Percentiles rank a stretch among this genome's conserved stretches.
These are phyloP conservation scores for Pararge aegeria DNA, from an alignment of 1,140 invertebrate species.

Conservation along the genomic window DNA sequence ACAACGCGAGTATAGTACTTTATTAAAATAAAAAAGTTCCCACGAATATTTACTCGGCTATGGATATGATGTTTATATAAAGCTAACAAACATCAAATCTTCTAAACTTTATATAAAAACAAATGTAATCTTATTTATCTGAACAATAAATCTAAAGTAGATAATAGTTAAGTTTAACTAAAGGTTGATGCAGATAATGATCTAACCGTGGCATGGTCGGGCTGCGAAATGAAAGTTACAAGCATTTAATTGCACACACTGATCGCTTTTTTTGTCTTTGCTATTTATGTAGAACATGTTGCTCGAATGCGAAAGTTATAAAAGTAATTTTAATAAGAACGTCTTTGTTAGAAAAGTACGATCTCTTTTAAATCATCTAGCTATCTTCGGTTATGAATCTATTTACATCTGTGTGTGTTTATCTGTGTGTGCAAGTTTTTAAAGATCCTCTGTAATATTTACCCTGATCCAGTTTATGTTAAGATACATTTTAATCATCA, in stretches of 20 bases:
- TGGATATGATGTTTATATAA: too few species aligned
- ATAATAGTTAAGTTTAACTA: constrained; percentile 9
- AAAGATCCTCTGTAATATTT: too few species aligned
- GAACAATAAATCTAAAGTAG: background rate
- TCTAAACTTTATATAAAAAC: background rate
- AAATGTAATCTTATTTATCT: background rate
- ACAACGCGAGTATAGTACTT: too few species aligned
- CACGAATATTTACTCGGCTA: too few species aligned
- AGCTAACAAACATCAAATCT: too few species aligned
- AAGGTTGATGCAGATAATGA: constrained; percentile 4
- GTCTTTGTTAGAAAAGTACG: background rate
- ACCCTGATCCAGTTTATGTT: too few species aligned
- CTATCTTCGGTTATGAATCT: too few species aligned
- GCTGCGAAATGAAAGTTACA: constrained; percentile 11
- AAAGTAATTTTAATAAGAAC: background rate
- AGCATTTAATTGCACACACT: background rate
- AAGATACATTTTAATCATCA: too few species aligned
- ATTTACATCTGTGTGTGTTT: too few species aligned
- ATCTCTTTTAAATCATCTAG: background rate
- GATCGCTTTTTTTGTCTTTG: constrained; percentile 11
- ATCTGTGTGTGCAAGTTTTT: too few species aligned
- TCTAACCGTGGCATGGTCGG: constrained; percentile 4
- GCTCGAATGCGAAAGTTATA: background rate
- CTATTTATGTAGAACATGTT: constrained; percentile 8
- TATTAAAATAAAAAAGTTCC: too few species aligned